Evolutionary conservation across 2,797 vertebrate species (phyloP).

Genomic region (Tauraco hartlaubi): DNA sequence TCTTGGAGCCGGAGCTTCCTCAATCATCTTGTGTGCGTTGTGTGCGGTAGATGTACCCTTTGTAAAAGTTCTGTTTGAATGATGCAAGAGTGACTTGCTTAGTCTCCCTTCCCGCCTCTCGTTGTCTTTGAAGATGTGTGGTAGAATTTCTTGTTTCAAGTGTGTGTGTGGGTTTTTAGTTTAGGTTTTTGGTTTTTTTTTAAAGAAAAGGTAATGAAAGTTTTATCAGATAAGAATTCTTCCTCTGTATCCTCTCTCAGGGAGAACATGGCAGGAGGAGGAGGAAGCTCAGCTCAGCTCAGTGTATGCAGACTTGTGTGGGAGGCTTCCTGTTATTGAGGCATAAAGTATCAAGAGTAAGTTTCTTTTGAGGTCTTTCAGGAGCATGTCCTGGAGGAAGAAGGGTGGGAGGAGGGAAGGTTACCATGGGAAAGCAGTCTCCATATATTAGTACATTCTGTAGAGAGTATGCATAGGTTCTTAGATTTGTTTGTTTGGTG

Average conservation of each 20-base stretch:
- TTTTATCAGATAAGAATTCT: constrained; percentile 5
- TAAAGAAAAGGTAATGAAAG: not conserved
- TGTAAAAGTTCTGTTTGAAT: not conserved
- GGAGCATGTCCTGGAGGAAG: not conserved
- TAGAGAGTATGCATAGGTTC: not conserved
- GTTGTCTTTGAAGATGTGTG: not conserved
- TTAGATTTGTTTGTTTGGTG: not conserved
- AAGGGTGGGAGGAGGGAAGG: not conserved
- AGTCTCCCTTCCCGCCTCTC: not conserved
- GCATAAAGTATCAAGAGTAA: not conserved
- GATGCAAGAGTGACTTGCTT: not conserved
- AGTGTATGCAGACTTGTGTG: not conserved
- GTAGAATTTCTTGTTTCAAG: not conserved
- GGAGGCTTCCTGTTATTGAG: not conserved
- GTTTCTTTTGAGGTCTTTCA: not conserved
- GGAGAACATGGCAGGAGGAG: not conserved
- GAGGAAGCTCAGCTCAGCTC: not conserved
- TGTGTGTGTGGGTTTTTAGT: not conserved
- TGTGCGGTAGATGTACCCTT: not conserved
- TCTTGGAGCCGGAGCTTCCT: not conserved
- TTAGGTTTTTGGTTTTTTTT: not conserved
- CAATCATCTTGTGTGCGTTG: not conserved
- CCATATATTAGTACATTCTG: not conserved
- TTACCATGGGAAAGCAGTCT: constrained; percentile 5
- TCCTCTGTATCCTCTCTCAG: not conserved